A percentile compares a stretch with the other conserved stretches of the same genome.
phyloP scores from a whole-genome alignment of 1,140 invertebrate species.

The Temnothorax nylanderi region DNA sequence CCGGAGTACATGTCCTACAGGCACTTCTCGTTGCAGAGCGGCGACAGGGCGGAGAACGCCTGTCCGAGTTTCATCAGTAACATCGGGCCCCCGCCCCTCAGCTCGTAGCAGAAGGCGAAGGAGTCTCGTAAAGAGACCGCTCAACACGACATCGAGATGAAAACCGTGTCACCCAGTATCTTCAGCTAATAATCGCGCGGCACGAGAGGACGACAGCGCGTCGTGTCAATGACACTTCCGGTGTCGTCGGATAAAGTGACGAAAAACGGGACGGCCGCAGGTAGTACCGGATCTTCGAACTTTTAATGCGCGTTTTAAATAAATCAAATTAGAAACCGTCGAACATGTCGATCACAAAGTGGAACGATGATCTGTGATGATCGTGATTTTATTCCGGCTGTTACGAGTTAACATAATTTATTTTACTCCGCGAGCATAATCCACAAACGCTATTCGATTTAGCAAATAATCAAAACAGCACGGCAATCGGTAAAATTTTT shows the following conservation, averaged over 20 bases:
- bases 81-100: constrained; percentile 80
- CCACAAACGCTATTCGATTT: background rate
- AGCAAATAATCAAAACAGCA: constrained; percentile 23
- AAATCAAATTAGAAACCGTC: background rate
- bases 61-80: constrained; percentile 85
- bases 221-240: background rate
- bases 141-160: constrained; percentile 80
- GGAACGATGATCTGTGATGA: background rate
- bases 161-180: constrained; percentile 76
- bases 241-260: background rate
- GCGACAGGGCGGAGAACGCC: constrained; percentile 80
- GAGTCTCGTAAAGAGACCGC: constrained; percentile 71
- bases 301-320: background rate
- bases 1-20: constrained; percentile 92
- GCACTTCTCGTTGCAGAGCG: constrained; percentile 88
- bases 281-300: background rate
- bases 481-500: constrained; percentile 4
- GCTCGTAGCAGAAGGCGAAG: constrained; percentile 82
- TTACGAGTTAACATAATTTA: background rate
- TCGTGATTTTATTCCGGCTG: constrained; percentile 9
- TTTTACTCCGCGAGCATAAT: background rate
- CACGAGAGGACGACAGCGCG: background rate
- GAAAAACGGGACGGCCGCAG: background rate
- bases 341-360: background rate
- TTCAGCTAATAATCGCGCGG: constrained; percentile 71